Percentiles rank a stretch among this genome's conserved stretches.
phyloP scores from a whole-genome alignment of 2,113 vertebrate species.

The Catharus bicknelli region DNA sequence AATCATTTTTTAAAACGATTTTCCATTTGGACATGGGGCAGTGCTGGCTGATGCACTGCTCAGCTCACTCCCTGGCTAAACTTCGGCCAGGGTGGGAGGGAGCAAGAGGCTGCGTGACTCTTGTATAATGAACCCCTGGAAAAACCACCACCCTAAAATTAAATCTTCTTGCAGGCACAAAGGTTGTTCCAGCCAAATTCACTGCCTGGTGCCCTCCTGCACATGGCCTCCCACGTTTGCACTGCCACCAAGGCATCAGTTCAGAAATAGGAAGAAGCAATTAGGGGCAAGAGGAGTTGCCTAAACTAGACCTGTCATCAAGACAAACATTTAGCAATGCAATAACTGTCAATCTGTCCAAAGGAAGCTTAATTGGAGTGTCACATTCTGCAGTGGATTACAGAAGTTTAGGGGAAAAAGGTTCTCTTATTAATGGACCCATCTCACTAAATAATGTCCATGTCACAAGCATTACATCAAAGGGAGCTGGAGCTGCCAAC shows the following conservation, averaged over 20 bases:
- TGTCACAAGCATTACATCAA: slow-evolving; percentile 13
- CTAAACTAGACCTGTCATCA: neutral
- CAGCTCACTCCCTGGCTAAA: neutral
- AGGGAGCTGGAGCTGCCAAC: slow-evolving; percentile 12
- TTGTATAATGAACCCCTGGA: neutral
- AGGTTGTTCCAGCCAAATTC: neutral
- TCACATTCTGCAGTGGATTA: slow-evolving; percentile 16
- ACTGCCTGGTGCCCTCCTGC: neutral
- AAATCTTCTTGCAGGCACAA: neutral
- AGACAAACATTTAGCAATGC: neutral
- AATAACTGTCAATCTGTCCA: neutral
- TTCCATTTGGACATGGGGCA: neutral
- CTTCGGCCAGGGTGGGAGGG: neutral
- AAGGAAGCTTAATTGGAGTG: slow-evolving; percentile 3
- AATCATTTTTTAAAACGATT: neutral
- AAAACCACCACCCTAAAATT: neutral
- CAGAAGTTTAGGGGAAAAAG: neutral
- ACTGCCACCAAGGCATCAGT: neutral
- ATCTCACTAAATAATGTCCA: slow-evolving; percentile 5
- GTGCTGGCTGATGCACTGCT: neutral
- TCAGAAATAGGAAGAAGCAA: neutral
- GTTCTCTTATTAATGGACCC: neutral
- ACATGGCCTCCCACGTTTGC: neutral
- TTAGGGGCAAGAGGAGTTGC: neutral
- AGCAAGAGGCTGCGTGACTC: neutral